These are phyloP conservation scores for Uloborus diversus DNA, from an alignment of 1,140 invertebrate species.

Conservation along the genomic window DNA sequence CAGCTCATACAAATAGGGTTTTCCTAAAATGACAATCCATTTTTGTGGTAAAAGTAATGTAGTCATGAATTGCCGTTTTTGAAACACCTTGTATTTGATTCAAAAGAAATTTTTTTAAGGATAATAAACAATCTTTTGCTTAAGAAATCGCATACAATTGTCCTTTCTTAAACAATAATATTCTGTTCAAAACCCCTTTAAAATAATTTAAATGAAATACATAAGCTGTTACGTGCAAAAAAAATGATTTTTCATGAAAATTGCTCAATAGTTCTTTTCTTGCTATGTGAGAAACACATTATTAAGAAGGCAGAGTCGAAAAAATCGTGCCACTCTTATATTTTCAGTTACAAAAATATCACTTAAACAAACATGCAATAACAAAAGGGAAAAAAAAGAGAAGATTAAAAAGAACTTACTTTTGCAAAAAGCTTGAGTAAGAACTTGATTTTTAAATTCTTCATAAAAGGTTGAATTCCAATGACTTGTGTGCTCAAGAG, in stretches of 20 bases:
- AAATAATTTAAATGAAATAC: no score
- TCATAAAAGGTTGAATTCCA: constrained; percentile 12
- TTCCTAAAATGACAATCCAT: no score
- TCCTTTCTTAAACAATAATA: no score
- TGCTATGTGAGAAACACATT: not conserved
- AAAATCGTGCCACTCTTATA: no score
- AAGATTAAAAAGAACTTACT: constrained; percentile 6
- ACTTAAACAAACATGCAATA: not conserved
- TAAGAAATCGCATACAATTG: no score
- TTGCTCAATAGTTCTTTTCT: not conserved
- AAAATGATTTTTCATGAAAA: not conserved
- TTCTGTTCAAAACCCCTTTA: no score
- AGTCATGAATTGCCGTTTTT: no score
- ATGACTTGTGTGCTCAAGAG: constrained; percentile 15
- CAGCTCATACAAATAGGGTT: no score
- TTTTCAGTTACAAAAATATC: not conserved
- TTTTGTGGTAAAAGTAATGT: no score
- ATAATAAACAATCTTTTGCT: no score
- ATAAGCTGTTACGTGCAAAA: not conserved
- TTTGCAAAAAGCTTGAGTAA: constrained; percentile 8
- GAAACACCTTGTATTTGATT: no score
- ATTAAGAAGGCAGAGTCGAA: not conserved
- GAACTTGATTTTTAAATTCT: not conserved
- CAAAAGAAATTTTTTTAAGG: no score
- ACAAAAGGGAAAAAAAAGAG: not conserved